phyloP scores from a whole-genome alignment of 2,113 vertebrate species.

The Mastomys coucha region DNA sequence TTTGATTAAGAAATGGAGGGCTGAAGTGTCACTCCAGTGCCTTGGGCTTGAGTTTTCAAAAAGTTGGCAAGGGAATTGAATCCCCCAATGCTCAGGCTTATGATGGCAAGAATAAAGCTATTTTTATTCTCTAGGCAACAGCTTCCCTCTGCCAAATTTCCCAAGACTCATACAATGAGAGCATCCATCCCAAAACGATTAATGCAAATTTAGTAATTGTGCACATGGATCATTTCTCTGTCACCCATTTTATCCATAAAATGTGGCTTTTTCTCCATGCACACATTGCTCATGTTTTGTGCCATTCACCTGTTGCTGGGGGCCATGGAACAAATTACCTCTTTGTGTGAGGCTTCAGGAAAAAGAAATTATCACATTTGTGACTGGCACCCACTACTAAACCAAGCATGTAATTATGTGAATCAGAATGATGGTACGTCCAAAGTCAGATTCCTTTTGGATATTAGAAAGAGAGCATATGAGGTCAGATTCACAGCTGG shows the following conservation, averaged over 20 bases:
- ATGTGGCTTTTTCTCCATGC: slow-evolving; percentile 62
- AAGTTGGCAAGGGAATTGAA: slow-evolving; percentile 76
- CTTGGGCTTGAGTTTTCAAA: slow-evolving; percentile 75
- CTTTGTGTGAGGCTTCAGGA: slow-evolving; percentile 72
- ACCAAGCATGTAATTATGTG: slow-evolving; percentile 72
- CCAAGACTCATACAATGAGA: slow-evolving; percentile 78
- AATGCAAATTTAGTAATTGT: slow-evolving; percentile 84
- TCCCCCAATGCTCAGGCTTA: slow-evolving; percentile 52
- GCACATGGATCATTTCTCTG: slow-evolving; percentile 77
- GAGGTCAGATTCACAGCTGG: slow-evolving; percentile 65
- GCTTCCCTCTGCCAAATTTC: slow-evolving; percentile 75
- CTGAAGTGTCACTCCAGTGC: slow-evolving; percentile 67
- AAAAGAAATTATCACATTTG: slow-evolving; percentile 78
- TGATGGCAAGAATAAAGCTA: slow-evolving; percentile 74
- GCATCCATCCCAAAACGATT: slow-evolving; percentile 79
- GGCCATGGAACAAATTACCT: slow-evolving; percentile 76
- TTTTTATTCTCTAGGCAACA: slow-evolving; percentile 81
- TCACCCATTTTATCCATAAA: slow-evolving; percentile 75
- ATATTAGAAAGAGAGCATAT: slow-evolving; percentile 52
- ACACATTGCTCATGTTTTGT: slow-evolving; percentile 70
- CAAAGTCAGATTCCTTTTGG: slow-evolving; percentile 74
- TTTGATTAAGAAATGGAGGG: slow-evolving; percentile 74
- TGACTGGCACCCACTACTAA: slow-evolving; percentile 70
- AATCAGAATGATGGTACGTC: slow-evolving; percentile 63
- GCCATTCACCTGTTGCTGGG: slow-evolving; percentile 81